phyloP scores from a whole-genome alignment of 2,888 invertebrate species.

The Pandemis corylana region DNA sequence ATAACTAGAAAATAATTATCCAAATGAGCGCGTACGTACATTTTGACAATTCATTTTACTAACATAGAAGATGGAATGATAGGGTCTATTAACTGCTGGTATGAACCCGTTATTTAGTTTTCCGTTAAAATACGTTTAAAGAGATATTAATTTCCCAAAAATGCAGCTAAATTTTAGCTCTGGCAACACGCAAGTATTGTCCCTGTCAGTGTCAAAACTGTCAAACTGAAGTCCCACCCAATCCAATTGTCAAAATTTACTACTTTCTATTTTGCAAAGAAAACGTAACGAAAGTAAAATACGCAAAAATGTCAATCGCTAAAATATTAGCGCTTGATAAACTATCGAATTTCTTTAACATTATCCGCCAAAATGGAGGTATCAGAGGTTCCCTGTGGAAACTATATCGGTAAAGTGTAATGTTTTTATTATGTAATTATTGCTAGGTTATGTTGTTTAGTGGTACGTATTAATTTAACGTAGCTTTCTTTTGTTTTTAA shows the following conservation, averaged over 20 bases:
- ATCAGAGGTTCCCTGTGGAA: slow-evolving; percentile 87
- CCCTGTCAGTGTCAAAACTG: slow-evolving; percentile 39
- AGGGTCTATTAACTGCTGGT: too few species aligned
- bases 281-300: slow-evolving; percentile 34
- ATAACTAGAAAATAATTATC: too few species aligned
- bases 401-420: slow-evolving; percentile 87
- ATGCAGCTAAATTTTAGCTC: not conserved
- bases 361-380: slow-evolving; percentile 91
- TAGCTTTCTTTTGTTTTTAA: slow-evolving; percentile 8
- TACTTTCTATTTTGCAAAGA: slow-evolving; percentile 20
- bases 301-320: slow-evolving; percentile 79
- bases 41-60: too few species aligned
- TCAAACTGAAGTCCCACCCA: slow-evolving; percentile 22
- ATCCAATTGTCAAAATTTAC: slow-evolving; percentile 22
- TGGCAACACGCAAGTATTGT: slow-evolving; percentile 15
- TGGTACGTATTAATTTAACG: not conserved
- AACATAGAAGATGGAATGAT: too few species aligned
- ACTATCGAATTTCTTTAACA: slow-evolving; percentile 85
- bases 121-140: too few species aligned
- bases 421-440: slow-evolving; percentile 71
- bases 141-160: not conserved
- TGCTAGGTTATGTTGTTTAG: slow-evolving; percentile 43
- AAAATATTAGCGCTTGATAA: slow-evolving; percentile 91
- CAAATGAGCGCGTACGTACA: too few species aligned
- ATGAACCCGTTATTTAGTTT: too few species aligned